Percentiles rank a stretch among this genome's conserved stretches.
phyloP scores from a whole-genome alignment of 2,113 vertebrate genomes.

The Entomyzon cyanotis region DNA sequence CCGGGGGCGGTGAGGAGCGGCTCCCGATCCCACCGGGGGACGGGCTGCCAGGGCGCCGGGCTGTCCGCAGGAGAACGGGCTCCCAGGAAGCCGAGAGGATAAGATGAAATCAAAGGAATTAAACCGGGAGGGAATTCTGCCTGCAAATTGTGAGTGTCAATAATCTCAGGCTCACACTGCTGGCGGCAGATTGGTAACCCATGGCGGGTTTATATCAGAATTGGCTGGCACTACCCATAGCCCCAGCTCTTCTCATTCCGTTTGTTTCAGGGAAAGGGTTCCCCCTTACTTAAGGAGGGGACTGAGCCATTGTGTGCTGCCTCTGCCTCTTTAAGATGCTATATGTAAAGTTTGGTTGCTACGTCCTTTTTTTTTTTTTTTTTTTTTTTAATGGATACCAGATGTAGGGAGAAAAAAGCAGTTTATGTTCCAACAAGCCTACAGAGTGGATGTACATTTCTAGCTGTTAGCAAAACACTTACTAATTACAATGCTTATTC shows the following conservation, averaged over 20 bases:
- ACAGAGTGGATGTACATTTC: conserved; percentile 28
- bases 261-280: neutral
- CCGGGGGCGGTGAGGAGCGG: no score
- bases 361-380: neutral
- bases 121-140: neutral
- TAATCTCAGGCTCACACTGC: neutral
- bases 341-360: neutral
- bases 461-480: conserved; percentile 47
- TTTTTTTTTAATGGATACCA: neutral
- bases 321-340: conserved; percentile 22
- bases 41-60: neutral
- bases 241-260: neutral
- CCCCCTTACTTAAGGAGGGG: neutral
- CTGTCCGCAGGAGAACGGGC: neutral
- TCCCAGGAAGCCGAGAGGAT: neutral
- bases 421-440: conserved; percentile 27
- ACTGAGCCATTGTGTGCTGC: neutral
- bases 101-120: neutral
- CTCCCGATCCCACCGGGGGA: fast-evolving
- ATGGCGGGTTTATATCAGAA: neutral
- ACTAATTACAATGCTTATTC: neutral
- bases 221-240: neutral
- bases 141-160: neutral
- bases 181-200: neutral
- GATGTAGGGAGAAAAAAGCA: conserved; percentile 7